Base-by-base conservation (phyloP, 2,888 invertebrate genomes). In the Eupithecia vulgata region DNA sequence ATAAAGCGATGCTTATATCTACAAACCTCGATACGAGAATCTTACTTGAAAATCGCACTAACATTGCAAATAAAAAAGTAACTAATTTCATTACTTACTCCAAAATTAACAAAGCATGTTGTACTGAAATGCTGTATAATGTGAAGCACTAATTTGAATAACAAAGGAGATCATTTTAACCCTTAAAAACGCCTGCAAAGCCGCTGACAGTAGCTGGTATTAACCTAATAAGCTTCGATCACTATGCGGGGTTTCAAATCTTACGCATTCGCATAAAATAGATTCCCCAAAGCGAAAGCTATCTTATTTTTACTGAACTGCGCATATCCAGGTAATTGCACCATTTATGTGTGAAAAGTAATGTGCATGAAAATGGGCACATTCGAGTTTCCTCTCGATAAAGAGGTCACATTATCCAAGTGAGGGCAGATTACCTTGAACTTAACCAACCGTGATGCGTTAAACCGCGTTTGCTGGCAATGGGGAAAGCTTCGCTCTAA, bases 391-490 rank as follows among this genome's bases (percentile, higher is more conserved):
- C 74, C 76, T 57, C 68, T 67, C 78, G 80, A 79, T 79, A 79
- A 80, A 79, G 75, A 72, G 76, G 48, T 71, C 76, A 59, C 79
- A 79, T 80, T 80, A 78, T 73, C 72, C 79, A 72, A 74, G 76
- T 74, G 72, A 75, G 70, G 66, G 75, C 73, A 78, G 77, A 76
- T 79, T 78, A 80, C 69, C 71, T 74, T 71, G 67, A 70, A 70
- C 64, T 72, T 69, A 72, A 70, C 72, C 75, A 72, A 21, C 72
- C 74, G 67, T 70, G 67, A 71, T 71, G 69, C 67, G 68, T 57
- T 75, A 57, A n/a, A 68, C 67, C 30, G 48, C 21, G 61, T 74
- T 67, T 71, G 68, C 65, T 71, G 71, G 71, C 68, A 21, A 65
- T 40, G 61, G 67, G 70, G 25, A 64, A 72, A 65, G 72, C 34